Evolutionary conservation across 1,140 invertebrate genomes (phyloP).

Genomic region (Linepithema humile): DNA sequence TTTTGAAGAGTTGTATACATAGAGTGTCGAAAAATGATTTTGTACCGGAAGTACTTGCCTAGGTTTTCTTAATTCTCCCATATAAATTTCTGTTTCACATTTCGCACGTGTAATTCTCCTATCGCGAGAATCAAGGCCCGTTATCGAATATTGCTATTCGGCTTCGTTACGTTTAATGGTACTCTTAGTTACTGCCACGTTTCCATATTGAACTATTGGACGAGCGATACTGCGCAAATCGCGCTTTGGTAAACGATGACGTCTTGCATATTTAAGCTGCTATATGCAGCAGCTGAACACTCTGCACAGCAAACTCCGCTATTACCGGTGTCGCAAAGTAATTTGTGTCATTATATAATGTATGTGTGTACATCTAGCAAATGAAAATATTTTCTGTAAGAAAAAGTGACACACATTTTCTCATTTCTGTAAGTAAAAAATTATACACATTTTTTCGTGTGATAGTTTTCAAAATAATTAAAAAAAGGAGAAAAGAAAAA

Average conservation of each 20-base stretch:
- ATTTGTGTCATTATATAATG: no score
- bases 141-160: slow-evolving; percentile 5
- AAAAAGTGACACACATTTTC: no score
- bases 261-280: background rate
- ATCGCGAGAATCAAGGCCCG: background rate
- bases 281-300: background rate
- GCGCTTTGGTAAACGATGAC: background rate
- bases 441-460: no score
- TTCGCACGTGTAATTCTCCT: background rate
- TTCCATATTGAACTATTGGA: slow-evolving; percentile 6
- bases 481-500: no score
- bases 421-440: no score
- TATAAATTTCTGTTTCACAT: background rate
- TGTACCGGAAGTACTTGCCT: no score
- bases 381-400: no score
- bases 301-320: background rate
- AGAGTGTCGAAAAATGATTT: no score
- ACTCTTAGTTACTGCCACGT: background rate
- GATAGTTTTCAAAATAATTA: no score
- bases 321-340: background rate
- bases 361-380: no score
- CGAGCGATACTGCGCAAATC: background rate
- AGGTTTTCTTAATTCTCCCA: no score
- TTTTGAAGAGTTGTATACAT: no score
- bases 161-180: background rate